A percentile compares a stretch with the other conserved stretches of the same genome.
These are phyloP conservation scores for Eledone cirrhosa DNA, from an alignment of 2,888 invertebrate genomes.

Conservation along the genomic window DNA sequence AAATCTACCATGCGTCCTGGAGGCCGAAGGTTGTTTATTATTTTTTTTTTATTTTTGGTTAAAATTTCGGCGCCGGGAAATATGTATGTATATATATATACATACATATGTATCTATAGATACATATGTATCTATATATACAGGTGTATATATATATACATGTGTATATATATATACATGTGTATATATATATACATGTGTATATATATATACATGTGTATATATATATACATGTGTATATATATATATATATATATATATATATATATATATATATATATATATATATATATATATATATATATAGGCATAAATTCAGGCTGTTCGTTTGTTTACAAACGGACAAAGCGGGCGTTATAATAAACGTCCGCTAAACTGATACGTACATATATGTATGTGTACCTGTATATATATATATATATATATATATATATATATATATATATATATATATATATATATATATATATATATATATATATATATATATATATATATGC, in stretches of 20 bases:
- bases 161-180: neutral
- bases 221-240: neutral
- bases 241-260: neutral
- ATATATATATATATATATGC: neutral
- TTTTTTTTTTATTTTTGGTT: too few species aligned
- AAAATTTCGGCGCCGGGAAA: too few species aligned
- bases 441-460: conserved; percentile 16
- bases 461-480: neutral
- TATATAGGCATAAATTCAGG: neutral
- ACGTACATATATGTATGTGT: too few species aligned
- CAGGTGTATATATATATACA: neutral
- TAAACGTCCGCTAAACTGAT: too few species aligned
- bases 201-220: neutral
- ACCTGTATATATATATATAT: neutral
- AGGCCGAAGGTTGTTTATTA: too few species aligned
- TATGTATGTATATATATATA: neutral
- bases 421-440: neutral
- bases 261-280: neutral
- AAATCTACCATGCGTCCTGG: too few species aligned
- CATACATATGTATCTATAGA: neutral
- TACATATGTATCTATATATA: neutral
- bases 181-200: neutral
- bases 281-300: neutral
- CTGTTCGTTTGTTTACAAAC: too few species aligned
- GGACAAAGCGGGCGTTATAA: too few species aligned